These are phyloP conservation scores for Hyles euphorbiae DNA, from an alignment of 1,140 invertebrate genomes.

Conservation along the genomic window DNA sequence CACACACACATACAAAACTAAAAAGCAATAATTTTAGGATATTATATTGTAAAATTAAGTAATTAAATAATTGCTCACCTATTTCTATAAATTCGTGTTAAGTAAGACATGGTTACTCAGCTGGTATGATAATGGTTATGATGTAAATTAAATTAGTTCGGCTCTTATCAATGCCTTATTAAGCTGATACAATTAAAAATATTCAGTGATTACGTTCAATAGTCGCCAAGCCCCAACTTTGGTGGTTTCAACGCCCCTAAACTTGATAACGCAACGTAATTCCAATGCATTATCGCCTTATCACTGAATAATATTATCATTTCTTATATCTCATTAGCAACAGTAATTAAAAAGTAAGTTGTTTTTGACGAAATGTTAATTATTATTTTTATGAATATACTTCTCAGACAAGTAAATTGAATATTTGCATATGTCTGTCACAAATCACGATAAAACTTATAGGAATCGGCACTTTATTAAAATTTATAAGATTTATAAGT, in stretches of 20 bases:
- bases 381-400: too few relatives aligned
- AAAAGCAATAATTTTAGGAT: too few relatives aligned
- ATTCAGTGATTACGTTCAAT: slow-evolving; percentile 20
- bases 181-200: background rate
- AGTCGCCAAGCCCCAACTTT: slow-evolving; percentile 11
- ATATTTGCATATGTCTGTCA: too few relatives aligned
- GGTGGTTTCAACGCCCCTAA: too few relatives aligned
- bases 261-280: background rate
- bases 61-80: slow-evolving; percentile 26
- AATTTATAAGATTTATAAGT: too few relatives aligned
- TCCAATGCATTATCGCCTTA: background rate
- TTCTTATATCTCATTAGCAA: background rate
- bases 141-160: background rate
- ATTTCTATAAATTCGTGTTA: slow-evolving; percentile 36
- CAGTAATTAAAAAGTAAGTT: too few relatives aligned
- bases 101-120: slow-evolving; percentile 38
- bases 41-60: too few relatives aligned
- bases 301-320: slow-evolving; percentile 5
- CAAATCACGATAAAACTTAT: too few relatives aligned
- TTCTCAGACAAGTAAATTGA: too few relatives aligned
- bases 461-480: too few relatives aligned
- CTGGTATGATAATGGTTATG: slow-evolving; percentile 15
- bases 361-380: too few relatives aligned
- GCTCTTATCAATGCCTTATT: background rate
- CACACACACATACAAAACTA: too few relatives aligned